phyloP scores from a whole-genome alignment of 2,797 vertebrate species.

The Poliocrania exsul region DNA sequence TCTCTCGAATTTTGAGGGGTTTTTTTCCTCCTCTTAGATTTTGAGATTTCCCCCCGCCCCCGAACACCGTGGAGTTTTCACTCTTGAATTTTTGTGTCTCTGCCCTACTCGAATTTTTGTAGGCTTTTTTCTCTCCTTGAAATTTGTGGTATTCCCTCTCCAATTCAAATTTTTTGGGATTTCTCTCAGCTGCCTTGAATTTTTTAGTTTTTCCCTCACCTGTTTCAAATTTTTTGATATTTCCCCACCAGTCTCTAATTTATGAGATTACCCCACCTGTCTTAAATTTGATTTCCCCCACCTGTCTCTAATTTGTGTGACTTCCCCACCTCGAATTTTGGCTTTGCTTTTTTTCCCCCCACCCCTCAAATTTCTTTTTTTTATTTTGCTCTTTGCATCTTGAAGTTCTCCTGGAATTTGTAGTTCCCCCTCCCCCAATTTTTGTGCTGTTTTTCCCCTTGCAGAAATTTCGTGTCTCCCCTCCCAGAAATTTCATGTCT shows the following conservation, averaged over 20 bases:
- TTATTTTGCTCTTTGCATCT: background rate
- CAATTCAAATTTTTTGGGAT: background rate
- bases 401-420: background rate
- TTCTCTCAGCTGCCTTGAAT: background rate
- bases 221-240: background rate
- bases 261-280: background rate
- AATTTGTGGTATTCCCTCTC: background rate
- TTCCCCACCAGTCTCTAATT: background rate
- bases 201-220: background rate
- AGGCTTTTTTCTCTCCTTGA: fast-evolving
- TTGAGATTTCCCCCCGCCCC: no score
- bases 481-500: background rate
- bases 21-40: background rate
- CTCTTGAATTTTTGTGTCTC: background rate
- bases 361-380: background rate
- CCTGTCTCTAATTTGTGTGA: background rate
- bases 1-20: background rate
- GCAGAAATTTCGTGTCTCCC: background rate
- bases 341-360: background rate
- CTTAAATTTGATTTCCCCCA: no score
- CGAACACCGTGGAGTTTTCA: fast-evolving
- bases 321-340: background rate
- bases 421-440: background rate
- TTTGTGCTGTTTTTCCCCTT: background rate
- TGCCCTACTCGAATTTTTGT: background rate